Evolutionary conservation across 2,888 invertebrate genomes (phyloP), one percentile per base, ranked within the genome.

Genomic region (Allacma fusca): DNA sequence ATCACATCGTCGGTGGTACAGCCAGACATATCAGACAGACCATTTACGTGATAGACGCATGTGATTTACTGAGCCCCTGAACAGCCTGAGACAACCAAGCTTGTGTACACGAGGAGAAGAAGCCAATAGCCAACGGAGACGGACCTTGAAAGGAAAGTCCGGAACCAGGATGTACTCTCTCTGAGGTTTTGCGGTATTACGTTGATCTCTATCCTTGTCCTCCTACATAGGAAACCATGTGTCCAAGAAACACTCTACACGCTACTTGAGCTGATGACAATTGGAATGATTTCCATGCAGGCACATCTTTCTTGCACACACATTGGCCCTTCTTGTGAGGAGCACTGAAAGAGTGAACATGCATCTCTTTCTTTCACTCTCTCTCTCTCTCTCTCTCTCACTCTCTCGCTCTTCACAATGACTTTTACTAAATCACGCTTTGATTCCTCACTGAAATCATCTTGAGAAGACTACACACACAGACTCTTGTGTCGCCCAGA

Each of bases 381-480:
- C 9, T 68, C 29, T 2, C 29, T 34, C 9, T 68, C 29, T 2
- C 29, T 68, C 19, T 26, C 40, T 21, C 19, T 68, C 24, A 67
- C 40, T 21, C 40, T 21, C 21, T 40, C 29, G 9, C 21, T 4
- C 28, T 2, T 50, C 44, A 70, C 70, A 70, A 70, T 70, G 70
- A 70, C 70, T 70, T 50, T 70, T 44, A 70, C 50, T 44, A 40
- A 70, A 70, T 50, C 44, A 70, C 44, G 70, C 44, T 69, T 44
- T 70, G 70, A 70, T 50, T 70, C 44, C 50, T 26, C 19, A 23
- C 50, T n/a, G 19, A 50, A 50, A 50, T 50, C 50, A 50, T 50
- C n/a, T 50, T 50, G 50, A 50, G 50, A 19, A 50, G 50, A 50
- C 50, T 50, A 5, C 50, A 50, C 50, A 50, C 50, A 62, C 23